Evolutionary conservation across 2,113 vertebrate genomes (phyloP).

Genomic region (Eurypyga helias): DNA sequence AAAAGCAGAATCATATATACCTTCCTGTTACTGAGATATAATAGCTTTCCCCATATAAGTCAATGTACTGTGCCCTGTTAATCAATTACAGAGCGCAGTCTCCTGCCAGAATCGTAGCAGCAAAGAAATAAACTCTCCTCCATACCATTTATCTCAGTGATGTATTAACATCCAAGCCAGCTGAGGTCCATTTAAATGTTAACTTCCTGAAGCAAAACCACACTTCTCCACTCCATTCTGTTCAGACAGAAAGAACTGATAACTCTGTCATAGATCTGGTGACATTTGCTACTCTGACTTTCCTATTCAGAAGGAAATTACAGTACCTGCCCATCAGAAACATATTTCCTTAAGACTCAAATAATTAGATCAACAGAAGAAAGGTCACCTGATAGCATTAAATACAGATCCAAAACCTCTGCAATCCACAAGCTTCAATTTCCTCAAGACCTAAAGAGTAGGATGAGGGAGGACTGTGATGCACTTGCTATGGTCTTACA

Average conservation of each 20-base stretch:
- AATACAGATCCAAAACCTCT: background rate
- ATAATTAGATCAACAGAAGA: background rate
- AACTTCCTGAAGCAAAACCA: conserved; percentile 15
- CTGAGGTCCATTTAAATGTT: conserved; percentile 44
- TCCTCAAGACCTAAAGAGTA: background rate
- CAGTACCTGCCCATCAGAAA: background rate
- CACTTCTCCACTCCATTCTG: background rate
- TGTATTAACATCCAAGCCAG: conserved; percentile 1
- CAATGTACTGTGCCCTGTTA: conserved; percentile 56
- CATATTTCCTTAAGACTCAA: background rate
- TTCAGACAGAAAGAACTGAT: background rate
- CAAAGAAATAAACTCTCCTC: conserved; percentile 44
- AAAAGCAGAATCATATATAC: background rate
- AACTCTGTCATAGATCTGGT: background rate
- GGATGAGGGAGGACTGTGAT: rapidly evolving
- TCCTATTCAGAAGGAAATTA: background rate
- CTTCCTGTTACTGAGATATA: conserved; percentile 46
- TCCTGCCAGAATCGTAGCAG: background rate
- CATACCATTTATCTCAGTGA: conserved; percentile 47
- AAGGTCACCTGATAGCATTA: background rate
- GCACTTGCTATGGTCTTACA: background rate
- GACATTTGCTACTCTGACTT: background rate
- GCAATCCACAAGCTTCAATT: background rate
- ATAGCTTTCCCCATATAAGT: conserved; percentile 47
- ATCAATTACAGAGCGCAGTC: conserved; percentile 50